Evolutionary conservation across 2,113 vertebrate species (phyloP), one percentile per base, ranked within the genome.

Genomic region (Panthera leo): DNA sequence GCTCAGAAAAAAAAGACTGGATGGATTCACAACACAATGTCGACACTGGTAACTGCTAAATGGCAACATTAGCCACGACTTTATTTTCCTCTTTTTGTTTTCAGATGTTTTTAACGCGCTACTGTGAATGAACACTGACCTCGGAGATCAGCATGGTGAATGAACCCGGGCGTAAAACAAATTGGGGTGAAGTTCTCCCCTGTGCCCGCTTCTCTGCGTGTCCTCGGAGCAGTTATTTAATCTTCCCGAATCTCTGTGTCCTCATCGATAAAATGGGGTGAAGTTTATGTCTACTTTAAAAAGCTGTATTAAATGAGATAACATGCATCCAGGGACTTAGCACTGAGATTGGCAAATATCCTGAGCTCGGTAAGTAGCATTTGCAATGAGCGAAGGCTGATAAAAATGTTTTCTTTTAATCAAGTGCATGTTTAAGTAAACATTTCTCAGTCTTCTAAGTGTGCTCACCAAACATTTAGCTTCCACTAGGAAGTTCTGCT

Each of bases 401-500:
- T 65, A 67, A 68, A 86, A 71, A 76, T 67, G 85, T 90, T 94
- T 90, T 73, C 89, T 71, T 87, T 95, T 68, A 82, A 63, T 83
- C 73, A 55, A 29, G 39, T 10, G 0, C 21, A 21, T 31, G 65
- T 25, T 70, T 83, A 86, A 92, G 29, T 19, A 76, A 90, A 97
- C 53, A 92, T 83, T 86, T 65, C 68, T 71, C 51, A 16, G 58
- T 16, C 83, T 71, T 90, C 92, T 36, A 42, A 55, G 51, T 10
- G 0, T 71, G 42, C 27, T 83, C 4, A 84, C 84, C 80, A 86
- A 85, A 76, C 65, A 34, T 36, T 65, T 29, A 68, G 5, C 58
- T 55, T 83, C 73, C 73, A 23, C 19, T 36, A 15, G 94, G 42
- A 83, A 70, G 73, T 71, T 78, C 76, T 65, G 85, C 15, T 25